Conservation (phyloP, 2,797 vertebrate species). For the Selene dorsalis region DNA sequence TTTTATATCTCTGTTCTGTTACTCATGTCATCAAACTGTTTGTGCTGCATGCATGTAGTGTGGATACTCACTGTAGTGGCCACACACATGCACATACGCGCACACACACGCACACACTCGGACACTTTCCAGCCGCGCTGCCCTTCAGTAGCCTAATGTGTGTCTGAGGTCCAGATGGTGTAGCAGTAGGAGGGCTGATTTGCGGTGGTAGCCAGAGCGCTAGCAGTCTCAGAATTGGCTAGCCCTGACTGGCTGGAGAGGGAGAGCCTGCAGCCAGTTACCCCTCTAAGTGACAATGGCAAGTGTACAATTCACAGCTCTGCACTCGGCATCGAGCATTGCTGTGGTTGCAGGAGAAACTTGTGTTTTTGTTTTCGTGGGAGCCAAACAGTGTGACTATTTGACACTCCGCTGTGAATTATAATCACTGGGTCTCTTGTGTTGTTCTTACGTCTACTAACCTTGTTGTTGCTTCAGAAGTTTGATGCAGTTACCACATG, state of each 20-base stretch:
- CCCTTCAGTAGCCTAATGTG: slow-evolving; percentile 76
- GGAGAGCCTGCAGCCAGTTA: slow-evolving; percentile 62
- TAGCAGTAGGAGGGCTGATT: slow-evolving; percentile 79
- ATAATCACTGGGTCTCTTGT: neutral
- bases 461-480: slow-evolving; percentile 12
- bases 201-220: slow-evolving; percentile 60
- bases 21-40: slow-evolving; percentile 22
- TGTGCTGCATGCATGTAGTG: slow-evolving; percentile 25
- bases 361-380: slow-evolving; percentile 20
- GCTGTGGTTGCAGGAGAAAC: slow-evolving; percentile 29
- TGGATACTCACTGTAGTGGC: slow-evolving; percentile 26
- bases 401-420: slow-evolving; percentile 42
- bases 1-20: slow-evolving; percentile 8
- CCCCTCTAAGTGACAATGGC: slow-evolving; percentile 75
- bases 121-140: slow-evolving; percentile 75
- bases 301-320: slow-evolving; percentile 60
- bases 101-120: slow-evolving; percentile 8
- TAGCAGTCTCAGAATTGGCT: slow-evolving; percentile 65
- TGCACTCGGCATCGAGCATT: slow-evolving; percentile 32
- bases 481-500: slow-evolving; percentile 44
- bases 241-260: slow-evolving; percentile 40
- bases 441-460: slow-evolving; percentile 6
- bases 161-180: slow-evolving; percentile 85
- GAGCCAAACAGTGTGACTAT: slow-evolving; percentile 42
- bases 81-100: slow-evolving; percentile 32